phyloP scores from a whole-genome alignment of 2,113 vertebrate genomes.

The Elgaria multicarinata region DNA sequence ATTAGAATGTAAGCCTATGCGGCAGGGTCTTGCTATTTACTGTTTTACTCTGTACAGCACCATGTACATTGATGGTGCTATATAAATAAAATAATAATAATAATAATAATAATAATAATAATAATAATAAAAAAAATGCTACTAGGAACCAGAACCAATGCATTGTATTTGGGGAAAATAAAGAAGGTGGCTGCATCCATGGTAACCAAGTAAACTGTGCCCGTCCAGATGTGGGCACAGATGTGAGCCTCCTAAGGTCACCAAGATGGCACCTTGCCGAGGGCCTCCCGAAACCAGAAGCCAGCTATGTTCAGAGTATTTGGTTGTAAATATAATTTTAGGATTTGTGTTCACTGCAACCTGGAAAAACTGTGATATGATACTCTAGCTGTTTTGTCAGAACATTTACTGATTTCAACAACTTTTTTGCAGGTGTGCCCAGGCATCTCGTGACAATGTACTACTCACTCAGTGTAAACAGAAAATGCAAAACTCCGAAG shows the following conservation, averaged over 20 bases:
- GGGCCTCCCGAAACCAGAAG: not conserved
- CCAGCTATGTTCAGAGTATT: not conserved
- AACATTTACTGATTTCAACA: not conserved
- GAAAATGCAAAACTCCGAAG: constrained; percentile 18
- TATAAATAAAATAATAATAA: too few relatives aligned
- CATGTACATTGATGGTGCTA: too few relatives aligned
- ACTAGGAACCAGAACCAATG: not conserved
- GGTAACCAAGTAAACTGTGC: not conserved
- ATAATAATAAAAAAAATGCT: not conserved
- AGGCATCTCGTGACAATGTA: not conserved
- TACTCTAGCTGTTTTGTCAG: not conserved
- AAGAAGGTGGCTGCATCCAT: not conserved
- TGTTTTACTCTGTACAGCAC: too few relatives aligned
- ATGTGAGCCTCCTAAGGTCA: too few relatives aligned
- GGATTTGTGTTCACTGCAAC: not conserved
- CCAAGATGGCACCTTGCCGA: not conserved
- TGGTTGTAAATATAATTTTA: not conserved
- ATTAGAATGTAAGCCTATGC: too few relatives aligned
- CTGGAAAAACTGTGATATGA: not conserved
- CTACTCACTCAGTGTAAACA: constrained; percentile 28
- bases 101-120: too few relatives aligned
- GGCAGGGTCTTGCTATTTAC: too few relatives aligned
- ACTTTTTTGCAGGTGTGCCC: not conserved
- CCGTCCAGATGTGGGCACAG: too few relatives aligned
- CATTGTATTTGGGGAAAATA: not conserved